Conservation (phyloP, 2,113 vertebrate genomes). For the Tretioscincus oriximinensis region DNA sequence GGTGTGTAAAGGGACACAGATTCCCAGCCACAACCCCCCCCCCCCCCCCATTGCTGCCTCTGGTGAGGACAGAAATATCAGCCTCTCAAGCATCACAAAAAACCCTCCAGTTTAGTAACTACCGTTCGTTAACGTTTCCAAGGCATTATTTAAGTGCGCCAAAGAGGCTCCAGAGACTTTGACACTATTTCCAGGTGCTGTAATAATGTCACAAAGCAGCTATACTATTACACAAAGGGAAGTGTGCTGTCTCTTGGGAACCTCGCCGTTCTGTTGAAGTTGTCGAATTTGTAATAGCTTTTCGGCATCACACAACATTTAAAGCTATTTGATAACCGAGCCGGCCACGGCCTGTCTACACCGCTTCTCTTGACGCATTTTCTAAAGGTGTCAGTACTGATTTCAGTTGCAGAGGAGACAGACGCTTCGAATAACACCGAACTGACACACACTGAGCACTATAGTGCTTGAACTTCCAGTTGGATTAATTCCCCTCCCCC, state of each 20-base stretch:
- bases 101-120: not conserved
- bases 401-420: not conserved
- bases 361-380: conserved; percentile 30
- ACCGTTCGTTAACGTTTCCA: not conserved
- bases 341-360: not conserved
- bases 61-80: not conserved
- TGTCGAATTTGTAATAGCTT: conserved; percentile 39
- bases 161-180: not conserved
- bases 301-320: conserved; percentile 7
- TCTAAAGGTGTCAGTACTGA: not conserved
- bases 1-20: too few species aligned
- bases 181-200: not conserved
- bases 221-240: not conserved
- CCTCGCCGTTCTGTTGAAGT: not conserved
- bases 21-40: not conserved
- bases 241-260: not conserved
- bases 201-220: not conserved
- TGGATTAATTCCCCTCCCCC: not conserved
- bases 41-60: not conserved
- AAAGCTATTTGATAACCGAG: conserved; percentile 42
- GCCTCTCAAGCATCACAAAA: too few species aligned
- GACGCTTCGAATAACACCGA: not conserved
- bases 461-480: not conserved
- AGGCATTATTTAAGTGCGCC: not conserved
- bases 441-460: not conserved